Conservation (phyloP, 1,140 invertebrate species). For the Grapholita molesta region DNA sequence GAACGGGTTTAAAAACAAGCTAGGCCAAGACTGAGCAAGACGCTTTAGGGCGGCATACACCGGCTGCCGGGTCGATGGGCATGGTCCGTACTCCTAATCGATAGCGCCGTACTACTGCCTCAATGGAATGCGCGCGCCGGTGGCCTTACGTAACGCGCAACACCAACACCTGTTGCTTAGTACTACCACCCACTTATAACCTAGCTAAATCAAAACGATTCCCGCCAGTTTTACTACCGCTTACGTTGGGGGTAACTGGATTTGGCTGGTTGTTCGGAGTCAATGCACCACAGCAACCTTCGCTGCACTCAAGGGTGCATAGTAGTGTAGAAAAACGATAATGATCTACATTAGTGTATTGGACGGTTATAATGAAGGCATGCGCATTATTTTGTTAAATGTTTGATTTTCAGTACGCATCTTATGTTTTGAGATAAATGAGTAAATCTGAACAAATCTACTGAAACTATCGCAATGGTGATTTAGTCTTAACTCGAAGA, state of each 20-base stretch:
- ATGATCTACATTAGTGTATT: conserved; percentile 67
- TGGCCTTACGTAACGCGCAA: conserved; percentile 68
- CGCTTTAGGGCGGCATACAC: conserved; percentile 36
- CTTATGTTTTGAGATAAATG: background rate
- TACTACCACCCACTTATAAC: conserved; percentile 67
- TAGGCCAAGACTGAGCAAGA: conserved; percentile 49
- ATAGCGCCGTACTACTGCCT: conserved; percentile 63
- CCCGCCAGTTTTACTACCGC: conserved; percentile 29
- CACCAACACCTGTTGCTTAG: conserved; percentile 65
- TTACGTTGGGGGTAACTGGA: conserved; percentile 16
- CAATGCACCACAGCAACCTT: conserved; percentile 72
- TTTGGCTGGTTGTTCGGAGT: conserved; percentile 58
- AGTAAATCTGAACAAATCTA: too few relatives aligned
- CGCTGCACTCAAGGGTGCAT: conserved; percentile 72
- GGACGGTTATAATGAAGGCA: conserved; percentile 32
- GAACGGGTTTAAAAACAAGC: conserved; percentile 42
- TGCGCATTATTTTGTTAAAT: background rate
- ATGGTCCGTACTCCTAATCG: conserved; percentile 57
- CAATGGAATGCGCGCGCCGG: conserved; percentile 69
- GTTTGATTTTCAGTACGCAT: background rate
- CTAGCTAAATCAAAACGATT: conserved; percentile 40
- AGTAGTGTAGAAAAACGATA: conserved; percentile 56
- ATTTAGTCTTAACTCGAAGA: too few relatives aligned
- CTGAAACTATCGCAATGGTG: too few relatives aligned
- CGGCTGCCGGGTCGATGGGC: conserved; percentile 52